phyloP scores from a whole-genome alignment of 2,888 invertebrate species.

The Blastobasis lacticolella region DNA sequence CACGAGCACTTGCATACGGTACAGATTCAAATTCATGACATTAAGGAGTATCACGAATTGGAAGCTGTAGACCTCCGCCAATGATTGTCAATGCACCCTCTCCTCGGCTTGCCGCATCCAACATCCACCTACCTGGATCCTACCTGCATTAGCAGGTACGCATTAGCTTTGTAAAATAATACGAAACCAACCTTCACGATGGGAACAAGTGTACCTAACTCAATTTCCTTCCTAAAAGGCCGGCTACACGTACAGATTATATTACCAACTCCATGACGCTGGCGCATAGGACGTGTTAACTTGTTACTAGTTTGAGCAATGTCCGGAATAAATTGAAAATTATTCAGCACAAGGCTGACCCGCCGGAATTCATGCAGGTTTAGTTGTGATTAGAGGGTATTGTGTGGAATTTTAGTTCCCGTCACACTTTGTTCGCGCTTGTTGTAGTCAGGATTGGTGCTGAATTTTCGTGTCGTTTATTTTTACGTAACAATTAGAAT shows the following conservation, averaged over 20 bases:
- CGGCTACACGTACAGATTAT: constrained; percentile 15
- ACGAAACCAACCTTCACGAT: neutral
- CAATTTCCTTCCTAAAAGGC: constrained; percentile 19
- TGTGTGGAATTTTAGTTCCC: too few species aligned
- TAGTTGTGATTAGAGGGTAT: too few species aligned
- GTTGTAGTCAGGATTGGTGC: too few species aligned
- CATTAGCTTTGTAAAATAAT: neutral
- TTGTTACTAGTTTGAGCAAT: constrained; percentile 12
- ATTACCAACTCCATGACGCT: constrained; percentile 13
- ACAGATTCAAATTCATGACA: neutral
- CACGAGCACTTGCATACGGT: neutral
- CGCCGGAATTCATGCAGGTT: neutral
- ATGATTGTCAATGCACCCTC: neutral
- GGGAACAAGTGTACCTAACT: constrained; percentile 15
- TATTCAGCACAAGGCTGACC: constrained; percentile 8
- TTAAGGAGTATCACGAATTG: neutral
- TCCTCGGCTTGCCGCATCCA: too few species aligned
- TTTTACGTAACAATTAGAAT: too few species aligned
- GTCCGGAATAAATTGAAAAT: constrained; percentile 19
- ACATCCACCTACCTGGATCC: neutral
- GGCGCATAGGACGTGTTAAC: constrained; percentile 13
- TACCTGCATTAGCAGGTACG: neutral
- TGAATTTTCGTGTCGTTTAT: too few species aligned
- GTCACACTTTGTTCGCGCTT: too few species aligned
- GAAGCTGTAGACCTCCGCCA: neutral